These are phyloP conservation scores for Lochmaea crataegi DNA, from an alignment of 2,888 invertebrate genomes.

Conservation along the genomic window DNA sequence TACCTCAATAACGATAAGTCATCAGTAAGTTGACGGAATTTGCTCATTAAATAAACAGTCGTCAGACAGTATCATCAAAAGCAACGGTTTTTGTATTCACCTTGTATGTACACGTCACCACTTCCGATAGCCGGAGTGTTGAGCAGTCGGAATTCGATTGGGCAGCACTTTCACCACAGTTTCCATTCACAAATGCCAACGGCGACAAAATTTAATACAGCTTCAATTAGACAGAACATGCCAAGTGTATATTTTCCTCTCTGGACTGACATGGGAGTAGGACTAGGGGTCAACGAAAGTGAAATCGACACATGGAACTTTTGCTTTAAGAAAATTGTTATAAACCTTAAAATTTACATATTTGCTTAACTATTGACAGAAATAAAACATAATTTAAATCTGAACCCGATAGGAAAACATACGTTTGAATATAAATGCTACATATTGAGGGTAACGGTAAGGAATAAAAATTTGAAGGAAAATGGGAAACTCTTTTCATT, in stretches of 20 bases:
- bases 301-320: background rate
- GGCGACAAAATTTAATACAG: conserved; percentile 59
- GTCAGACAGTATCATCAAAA: background rate
- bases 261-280: background rate
- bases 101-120: conserved; percentile 25
- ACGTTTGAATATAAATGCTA: no score
- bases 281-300: background rate
- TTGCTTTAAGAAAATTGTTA: background rate
- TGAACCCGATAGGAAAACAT: no score
- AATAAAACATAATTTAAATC: no score
- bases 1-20: no score
- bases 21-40: no score
- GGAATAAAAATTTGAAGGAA: no score
- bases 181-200: conserved; percentile 40
- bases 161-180: conserved; percentile 36
- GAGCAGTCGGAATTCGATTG: conserved; percentile 33
- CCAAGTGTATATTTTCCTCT: conserved; percentile 50
- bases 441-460: no score
- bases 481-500: no score
- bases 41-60: no score
- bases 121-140: conserved; percentile 25
- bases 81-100: conserved; percentile 22
- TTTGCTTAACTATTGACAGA: no score
- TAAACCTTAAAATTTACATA: no score
- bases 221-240: conserved; percentile 59